Conservation (phyloP, 2,888 invertebrate species). For the Ethmia dodecea region DNA sequence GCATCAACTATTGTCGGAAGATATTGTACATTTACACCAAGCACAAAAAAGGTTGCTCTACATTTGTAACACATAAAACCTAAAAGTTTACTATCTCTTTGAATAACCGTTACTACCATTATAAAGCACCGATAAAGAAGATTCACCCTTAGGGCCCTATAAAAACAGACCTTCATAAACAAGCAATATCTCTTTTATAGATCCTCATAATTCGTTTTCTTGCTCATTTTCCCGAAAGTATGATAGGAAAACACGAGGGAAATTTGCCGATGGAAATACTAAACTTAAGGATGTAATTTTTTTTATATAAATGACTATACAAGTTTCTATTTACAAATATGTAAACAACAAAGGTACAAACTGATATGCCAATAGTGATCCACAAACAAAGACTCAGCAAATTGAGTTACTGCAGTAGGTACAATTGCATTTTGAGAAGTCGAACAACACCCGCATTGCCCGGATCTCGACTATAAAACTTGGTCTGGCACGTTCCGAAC, state of each 20-base stretch:
- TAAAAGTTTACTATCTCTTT: slow-evolving; percentile 49
- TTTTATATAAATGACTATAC: no score
- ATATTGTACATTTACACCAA: no score
- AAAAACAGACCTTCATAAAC: slow-evolving; percentile 68
- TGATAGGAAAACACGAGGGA: slow-evolving; percentile 31
- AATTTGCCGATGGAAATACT: slow-evolving; percentile 6
- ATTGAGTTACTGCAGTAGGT: no score
- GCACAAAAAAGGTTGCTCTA: slow-evolving; percentile 11
- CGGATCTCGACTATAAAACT: slow-evolving; percentile 54
- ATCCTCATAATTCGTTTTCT: slow-evolving; percentile 51
- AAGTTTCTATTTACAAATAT: no score
- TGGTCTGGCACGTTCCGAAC: slow-evolving; percentile 41
- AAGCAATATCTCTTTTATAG: slow-evolving; percentile 63
- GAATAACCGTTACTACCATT: slow-evolving; percentile 51
- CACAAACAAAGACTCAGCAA: no score
- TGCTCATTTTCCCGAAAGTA: slow-evolving; percentile 37
- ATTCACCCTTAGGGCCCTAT: slow-evolving; percentile 50
- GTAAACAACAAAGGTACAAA: no score
- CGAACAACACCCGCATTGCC: slow-evolving; percentile 55
- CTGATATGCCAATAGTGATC: no score
- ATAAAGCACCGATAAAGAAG: slow-evolving; percentile 57
- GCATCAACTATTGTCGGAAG: neutral
- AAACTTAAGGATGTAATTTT: no score
- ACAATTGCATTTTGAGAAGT: no score
- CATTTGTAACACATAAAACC: slow-evolving; percentile 30